Evolutionary conservation across 2,113 vertebrate species (phyloP), one percentile per base, ranked within the genome.

Genomic region (Prolemur simus): DNA sequence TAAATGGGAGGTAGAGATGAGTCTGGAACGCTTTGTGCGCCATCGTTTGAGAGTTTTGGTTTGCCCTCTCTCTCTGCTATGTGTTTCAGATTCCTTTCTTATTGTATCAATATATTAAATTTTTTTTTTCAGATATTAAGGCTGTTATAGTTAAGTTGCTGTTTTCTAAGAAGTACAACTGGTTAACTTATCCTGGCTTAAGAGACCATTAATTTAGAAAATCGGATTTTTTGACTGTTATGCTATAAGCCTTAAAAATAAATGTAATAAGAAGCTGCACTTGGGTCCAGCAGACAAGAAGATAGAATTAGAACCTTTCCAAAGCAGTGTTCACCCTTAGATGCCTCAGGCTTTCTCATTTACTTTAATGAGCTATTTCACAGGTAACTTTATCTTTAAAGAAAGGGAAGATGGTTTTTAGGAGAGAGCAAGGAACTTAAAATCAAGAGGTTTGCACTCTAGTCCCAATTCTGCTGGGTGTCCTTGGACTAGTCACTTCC

Each of bases 281-380:
- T 76, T 58, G 34, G 66, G 64, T 90, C 39, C 82, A 74, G 73
- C 71, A 81, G 52, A 94, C 8, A 45, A 92, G 87, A 76, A 91
- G 93, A 90, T 27, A 45, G 42, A 85, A 76, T 9, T 87, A 12
- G 37, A 76, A 83, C 58, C 49, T 68, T 84, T 84, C 82, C 83
- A 96, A 90, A 97, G 47, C 37, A 83, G 77, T 87, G 68, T 95
- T 94, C 91, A 91, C 8, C 45, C 49, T 82, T 42, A 47, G 17
- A 29, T 78, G 66, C 10, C 15, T 34, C 82, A 45, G 58, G 42
- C 27, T 82, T 91, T 88, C 85, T 89, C 29, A 18, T 71, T 96
- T 95, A 92, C n/a, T 94, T 94, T 93, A 89, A 96, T 9, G 89
- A 89, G 60, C 47, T 54, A 49, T 82, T 91, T 93, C 63, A 89